phyloP scores from a whole-genome alignment of 2,888 invertebrate genomes.

The Harpalus rubripes region DNA sequence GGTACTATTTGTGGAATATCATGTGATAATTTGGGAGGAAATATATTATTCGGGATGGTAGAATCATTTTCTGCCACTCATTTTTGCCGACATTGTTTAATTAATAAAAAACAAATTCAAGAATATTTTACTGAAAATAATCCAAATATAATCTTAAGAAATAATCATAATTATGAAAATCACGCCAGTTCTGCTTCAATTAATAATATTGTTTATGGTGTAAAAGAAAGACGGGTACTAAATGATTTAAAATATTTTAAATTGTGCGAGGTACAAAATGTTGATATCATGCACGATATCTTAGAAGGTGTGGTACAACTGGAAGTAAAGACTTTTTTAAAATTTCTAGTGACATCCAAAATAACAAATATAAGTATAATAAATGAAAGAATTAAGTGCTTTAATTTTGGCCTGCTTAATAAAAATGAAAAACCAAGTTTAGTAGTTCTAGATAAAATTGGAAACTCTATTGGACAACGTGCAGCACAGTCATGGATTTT shows the following conservation, averaged over 20 bases:
- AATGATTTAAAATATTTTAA: conserved; percentile 69
- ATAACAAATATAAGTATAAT: conserved; percentile 35
- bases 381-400: conserved; percentile 60
- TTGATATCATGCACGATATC: conserved; percentile 70
- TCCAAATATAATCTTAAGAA: conserved; percentile 51
- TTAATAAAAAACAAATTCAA: conserved; percentile 64
- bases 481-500: conserved; percentile 65
- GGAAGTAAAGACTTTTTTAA: conserved; percentile 67
- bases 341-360: conserved; percentile 45
- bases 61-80: conserved; percentile 69
- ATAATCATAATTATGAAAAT: conserved; percentile 53
- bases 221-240: conserved; percentile 67
- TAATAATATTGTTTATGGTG: conserved; percentile 53
- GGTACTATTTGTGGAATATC: conserved; percentile 67
- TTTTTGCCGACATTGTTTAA: conserved; percentile 69
- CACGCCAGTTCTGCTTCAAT: conserved; percentile 6
- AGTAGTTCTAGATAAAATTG: conserved; percentile 62
- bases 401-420: conserved; percentile 62
- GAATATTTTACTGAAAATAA: conserved; percentile 45
- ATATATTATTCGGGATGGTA: conserved; percentile 67
- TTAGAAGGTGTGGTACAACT: conserved; percentile 68
- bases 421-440: conserved; percentile 58
- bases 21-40: conserved; percentile 68
- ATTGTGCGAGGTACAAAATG: conserved; percentile 66
- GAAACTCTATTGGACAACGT: conserved; percentile 65